phyloP scores from a whole-genome alignment of 92 coral and sea anemone species.

The Bergia sp. region DNA sequence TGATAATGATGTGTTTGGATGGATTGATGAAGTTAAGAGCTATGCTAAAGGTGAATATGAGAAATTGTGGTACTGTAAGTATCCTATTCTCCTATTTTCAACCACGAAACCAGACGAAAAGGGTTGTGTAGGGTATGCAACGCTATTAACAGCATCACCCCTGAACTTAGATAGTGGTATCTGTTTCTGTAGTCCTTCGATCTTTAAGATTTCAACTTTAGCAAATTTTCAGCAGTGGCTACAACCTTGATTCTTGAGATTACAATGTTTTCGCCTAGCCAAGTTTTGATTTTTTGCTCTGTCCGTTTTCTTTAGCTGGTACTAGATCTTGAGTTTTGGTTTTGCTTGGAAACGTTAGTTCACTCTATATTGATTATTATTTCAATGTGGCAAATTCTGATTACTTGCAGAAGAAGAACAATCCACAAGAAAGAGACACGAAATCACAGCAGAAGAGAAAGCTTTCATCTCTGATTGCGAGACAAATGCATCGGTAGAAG shows the following conservation, averaged over 20 bases:
- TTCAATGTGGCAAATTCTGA: neutral
- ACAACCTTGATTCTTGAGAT: neutral
- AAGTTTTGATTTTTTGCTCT: neutral
- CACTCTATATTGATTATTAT: neutral
- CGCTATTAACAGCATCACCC: no score
- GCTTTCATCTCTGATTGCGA: neutral
- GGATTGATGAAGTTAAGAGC: no score
- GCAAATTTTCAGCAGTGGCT: neutral
- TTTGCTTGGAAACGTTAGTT: neutral
- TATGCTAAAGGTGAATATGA: no score
- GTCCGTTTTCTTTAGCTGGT: no score
- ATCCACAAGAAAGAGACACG: neutral
- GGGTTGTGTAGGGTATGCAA: no score
- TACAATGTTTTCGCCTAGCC: neutral
- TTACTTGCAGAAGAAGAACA: constrained; percentile 4
- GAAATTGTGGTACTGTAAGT: no score
- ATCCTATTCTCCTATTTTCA: no score
- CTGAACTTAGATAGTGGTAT: no score
- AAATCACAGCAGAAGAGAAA: neutral
- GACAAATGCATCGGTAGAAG: neutral
- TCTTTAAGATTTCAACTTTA: neutral
- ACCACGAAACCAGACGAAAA: no score
- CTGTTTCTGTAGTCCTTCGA: neutral
- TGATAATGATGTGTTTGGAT: no score
- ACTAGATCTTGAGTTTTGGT: neutral